These are phyloP conservation scores for Vanessa cardui DNA, from an alignment of 2,888 invertebrate species.

Conservation along the genomic window DNA sequence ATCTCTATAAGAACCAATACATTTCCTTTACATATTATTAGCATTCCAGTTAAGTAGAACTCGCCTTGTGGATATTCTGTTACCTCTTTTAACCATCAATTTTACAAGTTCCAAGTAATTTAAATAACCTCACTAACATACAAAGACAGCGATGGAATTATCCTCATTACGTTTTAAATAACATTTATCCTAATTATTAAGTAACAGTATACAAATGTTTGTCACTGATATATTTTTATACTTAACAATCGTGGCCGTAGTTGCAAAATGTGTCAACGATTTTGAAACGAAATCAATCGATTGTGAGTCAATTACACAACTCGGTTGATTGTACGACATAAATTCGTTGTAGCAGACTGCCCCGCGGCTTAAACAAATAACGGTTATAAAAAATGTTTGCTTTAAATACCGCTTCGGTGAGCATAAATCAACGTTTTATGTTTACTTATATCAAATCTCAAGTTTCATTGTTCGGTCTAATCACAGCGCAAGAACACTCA, in stretches of 20 bases:
- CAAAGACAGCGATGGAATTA: slow-evolving; percentile 14
- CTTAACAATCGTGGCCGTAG: not conserved
- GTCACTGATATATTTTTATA: not conserved
- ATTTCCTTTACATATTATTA: slow-evolving; percentile 72
- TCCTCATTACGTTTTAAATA: slow-evolving; percentile 15
- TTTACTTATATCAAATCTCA: slow-evolving; percentile 52
- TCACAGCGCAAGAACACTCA: slow-evolving; percentile 61
- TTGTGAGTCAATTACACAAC: slow-evolving; percentile 27
- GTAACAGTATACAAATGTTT: not conserved
- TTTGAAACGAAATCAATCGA: not conserved
- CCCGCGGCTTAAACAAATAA: slow-evolving; percentile 28
- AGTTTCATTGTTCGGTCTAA: slow-evolving; percentile 60
- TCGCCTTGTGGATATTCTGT: slow-evolving; percentile 41
- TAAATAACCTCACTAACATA: slow-evolving; percentile 18
- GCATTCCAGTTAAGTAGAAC: slow-evolving; percentile 59
- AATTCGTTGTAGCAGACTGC: slow-evolving; percentile 25
- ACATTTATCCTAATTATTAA: not conserved
- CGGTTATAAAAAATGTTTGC: slow-evolving; percentile 29
- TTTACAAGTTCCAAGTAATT: slow-evolving; percentile 28
- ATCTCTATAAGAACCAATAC: slow-evolving; percentile 74
- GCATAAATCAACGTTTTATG: slow-evolving; percentile 43
- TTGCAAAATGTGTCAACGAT: not conserved
- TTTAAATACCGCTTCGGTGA: slow-evolving; percentile 28
- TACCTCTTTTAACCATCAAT: slow-evolving; percentile 31
- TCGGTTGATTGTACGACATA: slow-evolving; percentile 22